Conservation (phyloP, 2,888 invertebrate species). For the Ischnus inquisitorius region DNA sequence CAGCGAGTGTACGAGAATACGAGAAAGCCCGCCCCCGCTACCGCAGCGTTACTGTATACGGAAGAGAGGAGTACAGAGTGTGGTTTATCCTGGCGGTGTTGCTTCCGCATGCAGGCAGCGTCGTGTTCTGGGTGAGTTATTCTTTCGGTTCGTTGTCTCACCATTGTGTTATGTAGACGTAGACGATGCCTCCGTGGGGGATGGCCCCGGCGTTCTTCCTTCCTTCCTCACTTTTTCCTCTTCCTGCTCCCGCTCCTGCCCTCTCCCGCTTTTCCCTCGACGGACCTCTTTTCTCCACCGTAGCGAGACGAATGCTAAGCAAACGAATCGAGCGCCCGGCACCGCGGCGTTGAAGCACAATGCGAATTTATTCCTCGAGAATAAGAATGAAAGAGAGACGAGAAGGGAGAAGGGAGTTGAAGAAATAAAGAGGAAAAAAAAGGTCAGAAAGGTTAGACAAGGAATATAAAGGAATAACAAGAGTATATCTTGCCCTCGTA, state of each 20-base stretch:
- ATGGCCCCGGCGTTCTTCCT: slow-evolving; percentile 63
- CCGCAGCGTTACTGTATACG: slow-evolving; percentile 47
- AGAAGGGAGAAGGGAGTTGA: slow-evolving; percentile 39
- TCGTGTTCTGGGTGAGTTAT: slow-evolving; percentile 82
- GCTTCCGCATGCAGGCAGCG: slow-evolving; percentile 78
- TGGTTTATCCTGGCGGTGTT: slow-evolving; percentile 65
- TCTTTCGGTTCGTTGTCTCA: slow-evolving; percentile 83
- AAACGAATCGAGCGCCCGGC: slow-evolving; percentile 72
- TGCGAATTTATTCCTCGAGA: slow-evolving; percentile 75
- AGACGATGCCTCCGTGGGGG: slow-evolving; percentile 74
- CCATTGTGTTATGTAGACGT: slow-evolving; percentile 81
- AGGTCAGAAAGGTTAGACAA: slow-evolving; percentile 2
- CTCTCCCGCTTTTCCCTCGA: slow-evolving; percentile 56
- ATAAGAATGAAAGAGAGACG: slow-evolving; percentile 73
- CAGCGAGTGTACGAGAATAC: slow-evolving; percentile 56
- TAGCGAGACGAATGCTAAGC: slow-evolving; percentile 78
- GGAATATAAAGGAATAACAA: slow-evolving; percentile 35
- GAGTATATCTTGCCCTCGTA: slow-evolving; percentile 24
- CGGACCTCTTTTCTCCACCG: slow-evolving; percentile 61
- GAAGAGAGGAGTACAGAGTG: slow-evolving; percentile 49
- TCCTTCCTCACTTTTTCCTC: slow-evolving; percentile 38
- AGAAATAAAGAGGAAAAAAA: slow-evolving; percentile 68
- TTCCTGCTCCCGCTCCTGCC: slow-evolving; percentile 43
- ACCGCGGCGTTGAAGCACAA: slow-evolving; percentile 74
- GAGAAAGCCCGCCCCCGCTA: slow-evolving; percentile 52